Base-by-base conservation (phyloP, 1,140 invertebrate genomes). In the Chironomus striatipennis region DNA sequence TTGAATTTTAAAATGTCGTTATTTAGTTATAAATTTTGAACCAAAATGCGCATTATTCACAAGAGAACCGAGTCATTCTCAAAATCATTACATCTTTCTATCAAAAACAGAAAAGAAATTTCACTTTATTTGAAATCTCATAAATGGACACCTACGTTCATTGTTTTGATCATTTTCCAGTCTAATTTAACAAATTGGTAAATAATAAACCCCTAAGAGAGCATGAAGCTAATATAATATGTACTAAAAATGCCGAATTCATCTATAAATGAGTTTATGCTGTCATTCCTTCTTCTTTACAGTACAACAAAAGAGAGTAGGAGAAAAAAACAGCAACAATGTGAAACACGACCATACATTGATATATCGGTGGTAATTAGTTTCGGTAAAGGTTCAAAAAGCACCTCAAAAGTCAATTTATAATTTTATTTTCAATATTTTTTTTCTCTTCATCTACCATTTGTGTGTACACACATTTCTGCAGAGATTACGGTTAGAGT, bases 131-230 rank as follows among this genome's bases (percentile, higher is more conserved):
- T 57, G 12, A 57, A 12, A 57, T 57, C 47, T n/a, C 65, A 9
- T 70, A 70, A 70, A 70, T 21, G 18, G 65, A 70, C 65, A 70
- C 65, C 65, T 70, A 70, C 65, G 18, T 70, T 20, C 65, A 70
- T 70, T 70, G 65, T 70, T 70, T 70, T 70, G 65, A 70, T 70
- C 65, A 70, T 70, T 70, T 70, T 70, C 65, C 65, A 70, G 65
- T 17, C 65, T 70, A 70, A 70, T 70, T 70, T 70, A 20, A 70
- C 65, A 70, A 70, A 70, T 70, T 70, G 65, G 65, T 70, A 70
- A 70, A 70, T 70, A 70, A 70, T 70, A 70, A 70, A 70, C 65
- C 65, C 65, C 65, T 70, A 17, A 9, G 4, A 18, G 20, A 18
- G 65, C 9, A 18, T 70, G 65, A 20, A n/a, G 15, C 43, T 47